Evolutionary conservation across 1,140 invertebrate genomes (phyloP).

Genomic region (Eueides isabella): DNA sequence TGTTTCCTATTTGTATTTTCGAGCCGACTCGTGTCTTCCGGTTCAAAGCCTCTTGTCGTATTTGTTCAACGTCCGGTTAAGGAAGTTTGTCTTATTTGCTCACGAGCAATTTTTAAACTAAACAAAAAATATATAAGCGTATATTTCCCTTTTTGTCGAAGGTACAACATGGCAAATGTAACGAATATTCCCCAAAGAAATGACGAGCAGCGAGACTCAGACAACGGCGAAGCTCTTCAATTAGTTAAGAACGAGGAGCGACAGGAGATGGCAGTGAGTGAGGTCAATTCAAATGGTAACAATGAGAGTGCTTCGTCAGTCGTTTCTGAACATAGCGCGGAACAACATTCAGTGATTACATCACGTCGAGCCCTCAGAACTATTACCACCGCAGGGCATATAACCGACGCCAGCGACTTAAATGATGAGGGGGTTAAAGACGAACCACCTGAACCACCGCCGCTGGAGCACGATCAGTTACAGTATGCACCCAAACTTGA

Average conservation of each 20-base stretch:
- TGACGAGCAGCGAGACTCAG: conserved; percentile 52
- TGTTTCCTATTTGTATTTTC: conserved; percentile 61
- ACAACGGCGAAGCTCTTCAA: conserved; percentile 58
- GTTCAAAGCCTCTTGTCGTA: conserved; percentile 52
- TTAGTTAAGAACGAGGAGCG: conserved; percentile 67
- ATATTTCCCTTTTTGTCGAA: conserved; percentile 31
- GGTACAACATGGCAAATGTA: conserved; percentile 60
- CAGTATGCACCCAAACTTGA: conserved; percentile 63
- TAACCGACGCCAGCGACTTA: conserved; percentile 76
- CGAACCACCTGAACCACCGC: conserved; percentile 61
- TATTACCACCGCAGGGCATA: conserved; percentile 84
- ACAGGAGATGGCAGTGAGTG: conserved; percentile 36
- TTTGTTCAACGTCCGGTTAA: conserved; percentile 44
- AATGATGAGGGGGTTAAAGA: conserved; percentile 70
- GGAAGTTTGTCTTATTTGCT: conserved; percentile 35
- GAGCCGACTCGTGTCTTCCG: conserved; percentile 56
- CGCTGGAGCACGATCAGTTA: conserved; percentile 54
- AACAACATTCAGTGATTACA: conserved; percentile 80
- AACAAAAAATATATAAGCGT: conserved; percentile 9
- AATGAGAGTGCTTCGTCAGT: conserved; percentile 22
- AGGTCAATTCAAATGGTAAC: conserved; percentile 18
- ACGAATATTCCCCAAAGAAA: conserved; percentile 44
- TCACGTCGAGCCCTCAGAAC: conserved; percentile 83
- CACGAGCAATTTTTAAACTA: conserved; percentile 24
- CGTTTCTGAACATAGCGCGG: conserved; percentile 29